A percentile compares a stretch with the other conserved stretches of the same genome.
Evolutionary conservation across 2,113 vertebrate genomes (phyloP).

Genomic region (Cheirogaleus medius): DNA sequence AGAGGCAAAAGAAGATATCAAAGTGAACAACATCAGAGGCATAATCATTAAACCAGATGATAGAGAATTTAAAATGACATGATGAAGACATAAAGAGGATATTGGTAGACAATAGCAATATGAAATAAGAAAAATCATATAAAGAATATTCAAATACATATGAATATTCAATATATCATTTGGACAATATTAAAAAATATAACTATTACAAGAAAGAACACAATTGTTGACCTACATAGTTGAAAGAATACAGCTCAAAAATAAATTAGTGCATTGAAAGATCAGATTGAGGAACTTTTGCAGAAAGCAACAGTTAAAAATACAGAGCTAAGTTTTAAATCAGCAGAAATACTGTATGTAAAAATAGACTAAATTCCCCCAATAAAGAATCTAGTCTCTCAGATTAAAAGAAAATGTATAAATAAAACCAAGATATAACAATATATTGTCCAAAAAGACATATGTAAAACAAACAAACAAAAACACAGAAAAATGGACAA

Average conservation of each 20-base stretch:
- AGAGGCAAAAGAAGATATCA: neutral
- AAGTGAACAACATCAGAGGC: neutral
- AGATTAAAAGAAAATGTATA: neutral
- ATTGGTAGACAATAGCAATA: neutral
- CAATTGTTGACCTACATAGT: neutral
- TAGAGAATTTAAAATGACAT: neutral
- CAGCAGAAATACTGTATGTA: neutral
- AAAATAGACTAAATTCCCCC: neutral
- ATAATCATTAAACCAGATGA: neutral
- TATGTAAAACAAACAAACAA: neutral
- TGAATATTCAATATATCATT: no score
- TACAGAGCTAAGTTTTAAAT: conserved; percentile 14
- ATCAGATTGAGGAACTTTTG: neutral
- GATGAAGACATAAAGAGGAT: neutral
- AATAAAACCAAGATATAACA: neutral
- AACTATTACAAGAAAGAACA: neutral
- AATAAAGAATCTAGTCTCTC: neutral
- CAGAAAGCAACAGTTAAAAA: neutral
- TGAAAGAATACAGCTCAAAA: neutral
- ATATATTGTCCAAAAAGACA: neutral
- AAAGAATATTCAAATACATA: neutral
- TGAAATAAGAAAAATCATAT: neutral
- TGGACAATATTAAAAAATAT: neutral
- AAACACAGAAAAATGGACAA: neutral
- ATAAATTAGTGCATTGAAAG: neutral